Conservation (phyloP, 2,113 vertebrate species). For the Tragulus kanchil region DNA sequence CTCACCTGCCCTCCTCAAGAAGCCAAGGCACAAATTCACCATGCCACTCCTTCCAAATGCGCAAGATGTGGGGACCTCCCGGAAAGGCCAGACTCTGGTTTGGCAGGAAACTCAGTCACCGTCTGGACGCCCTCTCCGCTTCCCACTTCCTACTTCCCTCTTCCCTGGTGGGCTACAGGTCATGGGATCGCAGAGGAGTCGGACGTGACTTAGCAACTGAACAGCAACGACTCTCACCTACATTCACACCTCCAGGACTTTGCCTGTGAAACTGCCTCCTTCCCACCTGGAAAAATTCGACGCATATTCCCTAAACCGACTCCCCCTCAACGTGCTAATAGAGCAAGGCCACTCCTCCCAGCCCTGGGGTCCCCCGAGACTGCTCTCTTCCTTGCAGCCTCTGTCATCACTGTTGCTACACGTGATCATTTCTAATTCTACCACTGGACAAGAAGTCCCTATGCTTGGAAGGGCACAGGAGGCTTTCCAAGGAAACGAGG, state of each 20-base stretch:
- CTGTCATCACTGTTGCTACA: neutral
- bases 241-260: neutral
- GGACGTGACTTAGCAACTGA: neutral
- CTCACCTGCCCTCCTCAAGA: neutral
- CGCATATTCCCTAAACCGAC: neutral
- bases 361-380: neutral
- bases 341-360: neutral
- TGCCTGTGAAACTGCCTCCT: neutral
- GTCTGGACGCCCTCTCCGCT: neutral
- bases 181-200: rapidly evolving
- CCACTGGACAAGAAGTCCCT: neutral
- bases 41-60: neutral
- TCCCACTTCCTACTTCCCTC: neutral
- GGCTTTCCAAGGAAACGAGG: neutral
- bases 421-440: neutral
- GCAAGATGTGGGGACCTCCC: neutral
- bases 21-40: neutral
- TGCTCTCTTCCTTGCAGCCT: neutral
- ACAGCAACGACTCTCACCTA: neutral
- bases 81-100: neutral
- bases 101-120: neutral
- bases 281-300: neutral
- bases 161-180: neutral
- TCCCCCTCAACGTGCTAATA: neutral
- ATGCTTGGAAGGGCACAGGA: neutral